Evolutionary conservation across 2,113 vertebrate species (phyloP).

Genomic region (Oryzias woworae): DNA sequence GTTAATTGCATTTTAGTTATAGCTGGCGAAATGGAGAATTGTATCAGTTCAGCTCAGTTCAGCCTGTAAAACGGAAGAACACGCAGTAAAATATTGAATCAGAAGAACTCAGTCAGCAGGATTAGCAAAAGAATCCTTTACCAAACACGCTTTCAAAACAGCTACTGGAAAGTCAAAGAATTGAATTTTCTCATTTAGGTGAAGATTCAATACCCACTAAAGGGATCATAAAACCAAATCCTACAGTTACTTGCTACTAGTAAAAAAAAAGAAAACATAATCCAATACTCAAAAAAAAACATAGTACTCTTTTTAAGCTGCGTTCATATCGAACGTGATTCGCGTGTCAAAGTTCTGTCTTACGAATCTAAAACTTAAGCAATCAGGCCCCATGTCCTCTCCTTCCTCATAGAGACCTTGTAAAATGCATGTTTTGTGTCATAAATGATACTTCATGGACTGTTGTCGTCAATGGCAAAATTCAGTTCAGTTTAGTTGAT

Average conservation of each 20-base stretch:
- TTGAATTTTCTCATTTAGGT: constrained; percentile 47
- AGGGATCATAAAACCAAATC: no score
- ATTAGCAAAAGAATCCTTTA: constrained; percentile 24
- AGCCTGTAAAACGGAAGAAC: constrained; percentile 2
- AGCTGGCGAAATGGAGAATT: constrained; percentile 13
- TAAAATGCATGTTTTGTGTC: no score
- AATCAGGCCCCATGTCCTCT: no score
- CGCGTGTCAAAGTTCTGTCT: no score
- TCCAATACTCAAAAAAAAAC: neutral
- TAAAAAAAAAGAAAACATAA: no score
- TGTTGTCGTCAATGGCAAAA: no score
- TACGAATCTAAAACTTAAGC: no score
- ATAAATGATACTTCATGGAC: no score
- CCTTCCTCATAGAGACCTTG: no score
- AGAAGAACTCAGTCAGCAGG: constrained; percentile 7
- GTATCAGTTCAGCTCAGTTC: constrained; percentile 22
- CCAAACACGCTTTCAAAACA: constrained; percentile 29
- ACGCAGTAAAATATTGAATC: neutral
- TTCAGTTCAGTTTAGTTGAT: no score
- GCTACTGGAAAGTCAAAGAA: constrained; percentile 38
- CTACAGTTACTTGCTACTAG: constrained; percentile 9
- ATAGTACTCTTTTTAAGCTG: constrained; percentile 4
- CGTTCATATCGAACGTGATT: no score
- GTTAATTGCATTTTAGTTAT: constrained; percentile 19
- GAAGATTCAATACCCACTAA: neutral